Percentiles rank a stretch among this genome's conserved stretches.
phyloP scores from a whole-genome alignment of 2,797 vertebrate genomes.

The Myiotriccus ornatus region DNA sequence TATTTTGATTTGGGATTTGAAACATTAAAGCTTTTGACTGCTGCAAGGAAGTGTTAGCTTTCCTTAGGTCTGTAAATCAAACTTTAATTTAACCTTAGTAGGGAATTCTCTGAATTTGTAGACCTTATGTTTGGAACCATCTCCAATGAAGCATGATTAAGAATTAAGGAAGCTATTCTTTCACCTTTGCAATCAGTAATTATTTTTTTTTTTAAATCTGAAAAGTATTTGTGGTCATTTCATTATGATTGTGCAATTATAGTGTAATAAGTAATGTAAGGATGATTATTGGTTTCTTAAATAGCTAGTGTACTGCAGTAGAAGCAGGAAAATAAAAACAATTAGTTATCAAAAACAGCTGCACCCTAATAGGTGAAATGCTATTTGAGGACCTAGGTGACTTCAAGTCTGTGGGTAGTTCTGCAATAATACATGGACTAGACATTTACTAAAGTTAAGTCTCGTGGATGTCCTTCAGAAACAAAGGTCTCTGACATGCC shows the following conservation, averaged over 20 bases:
- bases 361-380: not conserved
- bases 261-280: not conserved
- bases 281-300: not conserved
- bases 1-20: not conserved
- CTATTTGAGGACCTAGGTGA: not conserved
- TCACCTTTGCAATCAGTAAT: not conserved
- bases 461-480: not conserved
- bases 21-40: not conserved
- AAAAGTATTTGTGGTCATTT: not conserved
- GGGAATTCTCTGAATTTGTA: not conserved
- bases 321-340: not conserved
- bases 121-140: not conserved
- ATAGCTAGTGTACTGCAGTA: not conserved
- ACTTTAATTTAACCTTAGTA: not conserved
- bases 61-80: not conserved
- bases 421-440: not conserved
- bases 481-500: not conserved
- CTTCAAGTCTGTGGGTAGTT: not conserved
- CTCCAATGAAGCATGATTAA: not conserved
- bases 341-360: not conserved
- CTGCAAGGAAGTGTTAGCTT: not conserved
- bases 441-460: not conserved
- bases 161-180: not conserved
- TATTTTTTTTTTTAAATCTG: not conserved
- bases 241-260: not conserved